Evolutionary conservation across 2,888 invertebrate genomes (phyloP), one percentile per base, ranked within the genome.

Genomic region (Blomia tropicalis): DNA sequence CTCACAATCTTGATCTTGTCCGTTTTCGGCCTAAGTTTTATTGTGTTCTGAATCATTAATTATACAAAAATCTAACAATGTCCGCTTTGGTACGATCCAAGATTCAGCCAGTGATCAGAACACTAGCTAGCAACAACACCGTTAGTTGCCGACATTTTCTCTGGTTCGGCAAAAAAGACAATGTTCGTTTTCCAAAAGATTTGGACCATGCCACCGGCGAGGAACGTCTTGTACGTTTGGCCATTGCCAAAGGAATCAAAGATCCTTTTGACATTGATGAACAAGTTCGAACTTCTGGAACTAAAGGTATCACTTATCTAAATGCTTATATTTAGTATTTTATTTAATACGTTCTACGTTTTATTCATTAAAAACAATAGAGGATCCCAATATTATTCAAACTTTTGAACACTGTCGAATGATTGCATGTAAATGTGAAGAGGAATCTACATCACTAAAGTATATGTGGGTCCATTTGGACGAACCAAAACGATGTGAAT

Each of bases 391-490:
- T 68, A 76, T 87, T 68, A 85, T 96, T 70, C 90, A 91, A 65
- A 92, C 93, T 60, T 84, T 86, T 70, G 87, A 85, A 69, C 85
- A 87, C 61, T 84, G 86, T 63, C 83, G 95, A 70, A 80, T 95
- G 69, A 82, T 96, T 68, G 95, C 95, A 66, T 96, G 96, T 76
- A 81, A 93, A 75, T 96, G 95, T 75, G 90, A 95, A 76, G 91
- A 92, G 75, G 95, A 95, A 73, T 81, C 88, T 59, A 83, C 86
- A 62, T 79, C 81, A 66, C 82, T 96, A 69, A 86, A 83, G 72
- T 96, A 91, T 89, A 89, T 95, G 83, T 90, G 91, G 86, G 77
- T 96, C 71, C 84, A 92, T 74, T 82, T 84, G 77, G 93, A 87
- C 43, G 82, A 83, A 70, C 84, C 89, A 65, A 87, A 85, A 72